Conservation (phyloP, 1,140 invertebrate species). For the Heliconius nattereri region DNA sequence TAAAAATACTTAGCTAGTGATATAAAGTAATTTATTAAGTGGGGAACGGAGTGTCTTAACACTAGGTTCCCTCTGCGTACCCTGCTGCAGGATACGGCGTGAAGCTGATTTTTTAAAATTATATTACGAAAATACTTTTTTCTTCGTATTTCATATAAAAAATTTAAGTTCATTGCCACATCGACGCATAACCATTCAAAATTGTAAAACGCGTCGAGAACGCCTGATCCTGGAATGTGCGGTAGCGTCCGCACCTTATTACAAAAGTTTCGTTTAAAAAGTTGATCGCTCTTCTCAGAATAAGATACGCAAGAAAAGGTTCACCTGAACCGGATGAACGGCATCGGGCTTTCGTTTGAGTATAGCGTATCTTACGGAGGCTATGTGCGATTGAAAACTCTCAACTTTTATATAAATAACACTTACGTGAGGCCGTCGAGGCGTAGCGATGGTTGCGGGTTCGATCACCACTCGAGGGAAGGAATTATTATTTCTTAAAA, state of each 20-base stretch:
- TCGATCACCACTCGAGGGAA: too few relatives aligned
- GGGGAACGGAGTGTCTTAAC: too few relatives aligned
- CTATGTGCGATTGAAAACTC: not conserved
- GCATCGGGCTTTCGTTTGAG: constrained; percentile 1
- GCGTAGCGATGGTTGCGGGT: too few relatives aligned
- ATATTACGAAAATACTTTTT: not conserved
- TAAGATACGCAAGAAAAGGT: constrained; percentile 45
- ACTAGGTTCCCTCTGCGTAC: too few relatives aligned
- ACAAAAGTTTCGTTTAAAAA: constrained; percentile 68
- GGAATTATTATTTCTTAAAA: too few relatives aligned
- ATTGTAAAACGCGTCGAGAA: constrained; percentile 46
- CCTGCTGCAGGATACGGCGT: too few relatives aligned
- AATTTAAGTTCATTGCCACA: constrained; percentile 45
- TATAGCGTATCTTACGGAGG: not conserved
- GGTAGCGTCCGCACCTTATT: constrained; percentile 55
- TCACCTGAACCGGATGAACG: constrained; percentile 35
- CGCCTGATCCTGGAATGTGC: constrained; percentile 43
- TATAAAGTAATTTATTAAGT: too few relatives aligned
- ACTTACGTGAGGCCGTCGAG: too few relatives aligned
- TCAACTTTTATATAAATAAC: too few relatives aligned
- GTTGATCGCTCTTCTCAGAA: constrained; percentile 59
- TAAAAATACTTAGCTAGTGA: too few relatives aligned
- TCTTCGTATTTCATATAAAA: not conserved
- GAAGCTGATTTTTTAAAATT: too few relatives aligned
- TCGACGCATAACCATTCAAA: constrained; percentile 48